A percentile compares a stretch with the other conserved stretches of the same genome.
Evolutionary conservation across 2,888 invertebrate genomes (phyloP).

Genomic region (Epinotia bilunana): DNA sequence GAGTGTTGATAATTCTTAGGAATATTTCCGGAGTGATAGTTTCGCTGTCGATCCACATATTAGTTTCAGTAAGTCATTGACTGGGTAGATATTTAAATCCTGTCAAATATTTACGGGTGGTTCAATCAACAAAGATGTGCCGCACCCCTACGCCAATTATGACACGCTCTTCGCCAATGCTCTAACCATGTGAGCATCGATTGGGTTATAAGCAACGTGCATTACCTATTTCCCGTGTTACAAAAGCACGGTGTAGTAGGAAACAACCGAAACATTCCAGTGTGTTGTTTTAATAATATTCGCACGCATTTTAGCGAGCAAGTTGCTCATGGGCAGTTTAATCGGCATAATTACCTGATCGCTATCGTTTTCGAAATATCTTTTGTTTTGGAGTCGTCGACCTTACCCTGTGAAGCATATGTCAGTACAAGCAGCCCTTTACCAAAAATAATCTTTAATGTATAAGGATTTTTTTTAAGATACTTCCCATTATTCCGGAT

Average conservation of each 20-base stretch:
- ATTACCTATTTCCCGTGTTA: slow-evolving; percentile 21
- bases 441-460: background rate
- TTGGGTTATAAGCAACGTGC: background rate
- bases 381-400: slow-evolving; percentile 34
- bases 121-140: no score
- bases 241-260: slow-evolving; percentile 8
- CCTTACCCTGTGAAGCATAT: background rate
- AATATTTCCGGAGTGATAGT: slow-evolving; percentile 5
- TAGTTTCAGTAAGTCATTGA: no score
- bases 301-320: slow-evolving; percentile 46
- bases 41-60: background rate
- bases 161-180: no score
- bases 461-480: no score
- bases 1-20: background rate
- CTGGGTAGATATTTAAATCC: no score
- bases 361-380: slow-evolving; percentile 47
- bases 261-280: slow-evolving; percentile 34
- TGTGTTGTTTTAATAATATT: slow-evolving; percentile 41
- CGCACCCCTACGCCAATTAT: no score
- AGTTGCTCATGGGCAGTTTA: slow-evolving; percentile 43
- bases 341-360: slow-evolving; percentile 47
- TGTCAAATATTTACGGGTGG: no score
- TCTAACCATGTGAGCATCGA: background rate
- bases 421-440: background rate
- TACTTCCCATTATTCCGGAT: no score